Evolutionary conservation across 1,140 invertebrate genomes (phyloP).

Genomic region (Linepithema humile): DNA sequence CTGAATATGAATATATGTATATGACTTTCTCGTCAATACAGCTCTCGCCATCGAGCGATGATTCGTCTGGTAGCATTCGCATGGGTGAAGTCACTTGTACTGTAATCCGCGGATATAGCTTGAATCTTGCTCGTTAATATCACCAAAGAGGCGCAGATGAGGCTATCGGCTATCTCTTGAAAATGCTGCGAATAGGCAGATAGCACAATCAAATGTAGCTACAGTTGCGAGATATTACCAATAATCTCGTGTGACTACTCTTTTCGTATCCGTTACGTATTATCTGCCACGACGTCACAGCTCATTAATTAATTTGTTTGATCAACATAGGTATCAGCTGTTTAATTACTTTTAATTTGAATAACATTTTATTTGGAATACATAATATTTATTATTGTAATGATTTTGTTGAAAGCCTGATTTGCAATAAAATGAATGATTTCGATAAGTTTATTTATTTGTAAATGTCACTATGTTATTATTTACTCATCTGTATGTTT

Average conservation of each 20-base stretch:
- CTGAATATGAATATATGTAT: background rate
- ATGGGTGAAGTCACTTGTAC: slow-evolving; percentile 33
- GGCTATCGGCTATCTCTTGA: slow-evolving; percentile 43
- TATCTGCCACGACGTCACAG: background rate
- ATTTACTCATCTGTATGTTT: background rate
- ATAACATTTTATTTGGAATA: background rate
- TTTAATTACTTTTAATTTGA: background rate
- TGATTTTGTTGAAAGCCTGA: background rate
- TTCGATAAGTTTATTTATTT: background rate
- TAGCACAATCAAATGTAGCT: slow-evolving; percentile 46
- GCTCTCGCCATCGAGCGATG: background rate
- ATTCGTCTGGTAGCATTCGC: background rate
- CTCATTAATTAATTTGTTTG: background rate
- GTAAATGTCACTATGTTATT: background rate
- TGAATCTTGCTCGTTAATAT: slow-evolving; percentile 36
- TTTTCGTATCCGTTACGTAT: slow-evolving; percentile 9
- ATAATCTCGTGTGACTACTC: slow-evolving; percentile 17
- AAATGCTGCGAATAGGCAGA: slow-evolving; percentile 20
- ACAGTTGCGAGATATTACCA: slow-evolving; percentile 34
- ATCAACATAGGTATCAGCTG: background rate
- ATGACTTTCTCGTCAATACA: background rate
- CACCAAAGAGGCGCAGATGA: slow-evolving; percentile 30
- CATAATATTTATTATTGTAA: background rate
- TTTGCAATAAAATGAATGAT: background rate
- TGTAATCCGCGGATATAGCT: slow-evolving; percentile 42